Evolutionary conservation across 2,113 vertebrate species (phyloP), one percentile per base, ranked within the genome.

Genomic region (Pluvialis apricaria): DNA sequence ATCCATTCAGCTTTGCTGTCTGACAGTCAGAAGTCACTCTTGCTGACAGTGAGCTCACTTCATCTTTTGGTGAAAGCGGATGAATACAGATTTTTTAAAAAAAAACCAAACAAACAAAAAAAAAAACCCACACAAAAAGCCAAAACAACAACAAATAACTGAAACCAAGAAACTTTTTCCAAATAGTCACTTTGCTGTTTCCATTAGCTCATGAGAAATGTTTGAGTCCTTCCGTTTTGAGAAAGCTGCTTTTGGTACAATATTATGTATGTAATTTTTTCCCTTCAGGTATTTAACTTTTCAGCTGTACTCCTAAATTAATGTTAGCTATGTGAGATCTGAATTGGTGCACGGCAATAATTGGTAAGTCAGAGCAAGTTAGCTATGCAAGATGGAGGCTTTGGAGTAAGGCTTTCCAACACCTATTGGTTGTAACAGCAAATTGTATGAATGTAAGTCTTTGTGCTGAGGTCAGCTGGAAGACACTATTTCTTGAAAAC

Each of bases 401-500:
- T 66, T 31, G 18, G 15, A 52, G 20, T 28, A 34, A 49, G 72
- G 49, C 28, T 64, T 83, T 69, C 28, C 16, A 61, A 81, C 76
- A 68, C 52, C 76, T 71, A 17, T 45, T 58, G 68, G 66, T 38
- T 73, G 20, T 78, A 84, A 86, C 65, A 64, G 61, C 92, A 77
- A 76, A 82, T 65, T 40, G 89, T 51, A n/a, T 2, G 65, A 82
- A 32, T 76, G 51, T 77, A 49, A 57, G 34, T 34, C 66, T 29
- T 54, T 57, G 70, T 92, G 11, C 83, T 52, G 61, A 97, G 93
- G 80, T 91, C 92, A 91, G 68, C 91, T 92, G 88, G 92, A 94
- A 97, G 95, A 83, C n/a, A 11, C 51, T 36, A 9, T 93, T 84
- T 95, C 84, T 88, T 70, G 34, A 76, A 95, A 96, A 82, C 71